Percentiles rank a stretch among this genome's conserved stretches.
phyloP scores from a whole-genome alignment of 1,140 invertebrate species.

The Dinothrombium tinctorium region DNA sequence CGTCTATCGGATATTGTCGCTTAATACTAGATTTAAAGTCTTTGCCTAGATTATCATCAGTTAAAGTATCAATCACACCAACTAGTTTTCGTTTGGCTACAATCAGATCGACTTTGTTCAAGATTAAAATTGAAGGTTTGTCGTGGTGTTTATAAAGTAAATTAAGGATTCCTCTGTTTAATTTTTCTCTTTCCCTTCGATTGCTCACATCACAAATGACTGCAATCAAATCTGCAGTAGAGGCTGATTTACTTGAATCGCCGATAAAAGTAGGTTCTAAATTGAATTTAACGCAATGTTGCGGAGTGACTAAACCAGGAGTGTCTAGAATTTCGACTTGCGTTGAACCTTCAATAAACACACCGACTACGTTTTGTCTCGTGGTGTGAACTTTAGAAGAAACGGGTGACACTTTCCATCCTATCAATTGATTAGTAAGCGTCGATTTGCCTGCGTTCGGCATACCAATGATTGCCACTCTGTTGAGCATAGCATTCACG shows the following conservation, averaged over 20 bases:
- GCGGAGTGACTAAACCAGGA: constrained; percentile 9
- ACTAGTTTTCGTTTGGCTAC: constrained; percentile 48
- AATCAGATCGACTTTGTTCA: constrained; percentile 69
- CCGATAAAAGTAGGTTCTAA: constrained; percentile 33
- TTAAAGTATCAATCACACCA: constrained; percentile 28
- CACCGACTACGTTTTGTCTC: constrained; percentile 37
- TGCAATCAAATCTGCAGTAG: constrained; percentile 51
- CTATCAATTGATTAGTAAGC: constrained; percentile 57
- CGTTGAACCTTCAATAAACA: constrained; percentile 41
- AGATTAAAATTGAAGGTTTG: constrained; percentile 46
- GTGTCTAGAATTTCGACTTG: constrained; percentile 38
- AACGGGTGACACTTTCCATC: constrained; percentile 48
- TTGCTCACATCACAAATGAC: constrained; percentile 62
- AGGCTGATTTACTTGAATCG: constrained; percentile 36
- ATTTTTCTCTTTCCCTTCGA: constrained; percentile 32
- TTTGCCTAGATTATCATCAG: constrained; percentile 28
- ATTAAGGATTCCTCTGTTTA: constrained; percentile 41
- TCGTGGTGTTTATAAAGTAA: constrained; percentile 35
- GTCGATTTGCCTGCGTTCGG: constrained; percentile 90
- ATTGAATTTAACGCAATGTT: constrained; percentile 15
- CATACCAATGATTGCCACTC: constrained; percentile 61
- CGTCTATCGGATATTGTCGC: constrained; percentile 15
- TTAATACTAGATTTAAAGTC: too few species aligned
- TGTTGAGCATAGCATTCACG: constrained; percentile 28
- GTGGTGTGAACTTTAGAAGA: constrained; percentile 81